Evolutionary conservation across 1,140 invertebrate genomes (phyloP), one percentile per base, ranked within the genome.

Genomic region (Thalassaphorura encarpata): DNA sequence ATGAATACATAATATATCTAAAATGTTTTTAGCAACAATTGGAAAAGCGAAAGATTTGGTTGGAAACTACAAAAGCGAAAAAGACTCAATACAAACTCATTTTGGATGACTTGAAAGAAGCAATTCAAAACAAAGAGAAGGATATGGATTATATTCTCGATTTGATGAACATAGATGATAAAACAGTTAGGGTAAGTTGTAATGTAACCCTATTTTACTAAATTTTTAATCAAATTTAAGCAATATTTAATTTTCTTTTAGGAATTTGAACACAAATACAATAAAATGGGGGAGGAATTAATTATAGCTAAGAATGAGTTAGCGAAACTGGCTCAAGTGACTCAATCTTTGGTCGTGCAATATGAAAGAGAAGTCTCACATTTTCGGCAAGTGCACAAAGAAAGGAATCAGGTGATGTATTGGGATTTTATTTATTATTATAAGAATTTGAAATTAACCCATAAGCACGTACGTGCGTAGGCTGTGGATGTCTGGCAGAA

Each of bases 401-500:
- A 59, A 31, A 41, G 63, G 43, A 45, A 33, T 8, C 42, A 62
- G n/a, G n/a, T n/a, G n/a, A n/a, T n/a, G n/a, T n/a, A n/a, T n/a
- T n/a, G n/a, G n/a, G n/a, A n/a, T n/a, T n/a, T n/a, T n/a, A n/a
- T n/a, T n/a, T n/a, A n/a, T n/a, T n/a, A n/a, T n/a, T n/a, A n/a
- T n/a, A n/a, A n/a, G n/a, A n/a, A n/a, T n/a, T n/a, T n/a, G n/a
- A n/a, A n/a, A n/a, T n/a, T n/a, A n/a, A n/a, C n/a, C n/a, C n/a
- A n/a, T n/a, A n/a, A n/a, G n/a, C n/a, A n/a, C n/a, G n/a, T n/a
- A n/a, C n/a, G n/a, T n/a, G n/a, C n/a, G n/a, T n/a, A n/a, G 27
- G 36, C 51, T 41, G 21, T 65, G 3, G 49, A 50, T 8, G 29
- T 56, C 3, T 65, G 63, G 63, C 54, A 60, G 21, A 18, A 24